Percentiles rank a stretch among this genome's conserved stretches.
phyloP scores from a whole-genome alignment of 2,797 vertebrate species.

The Cetoscarus ocellatus region DNA sequence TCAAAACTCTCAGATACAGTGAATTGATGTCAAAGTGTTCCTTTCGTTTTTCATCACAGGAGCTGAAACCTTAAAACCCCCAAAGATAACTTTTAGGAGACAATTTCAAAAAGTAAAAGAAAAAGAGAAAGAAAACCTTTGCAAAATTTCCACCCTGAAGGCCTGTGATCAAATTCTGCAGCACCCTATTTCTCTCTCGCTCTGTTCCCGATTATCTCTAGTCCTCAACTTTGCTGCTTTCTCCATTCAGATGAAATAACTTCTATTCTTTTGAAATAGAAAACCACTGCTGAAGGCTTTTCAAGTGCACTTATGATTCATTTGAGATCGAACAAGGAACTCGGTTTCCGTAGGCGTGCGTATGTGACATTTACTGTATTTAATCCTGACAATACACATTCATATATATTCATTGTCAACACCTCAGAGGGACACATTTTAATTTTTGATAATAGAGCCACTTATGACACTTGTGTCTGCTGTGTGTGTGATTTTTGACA shows the following conservation, averaged over 20 bases:
- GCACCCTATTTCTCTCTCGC: background rate
- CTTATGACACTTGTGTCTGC: slow-evolving; percentile 15
- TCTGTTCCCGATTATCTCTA: slow-evolving; percentile 20
- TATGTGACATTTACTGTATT: slow-evolving; percentile 29
- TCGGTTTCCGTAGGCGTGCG: slow-evolving; percentile 26
- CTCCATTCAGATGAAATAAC: slow-evolving; percentile 49
- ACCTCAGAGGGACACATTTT: slow-evolving; percentile 23
- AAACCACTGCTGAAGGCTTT: slow-evolving; percentile 53
- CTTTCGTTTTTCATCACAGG: slow-evolving; percentile 13
- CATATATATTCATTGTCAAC: slow-evolving; percentile 22
- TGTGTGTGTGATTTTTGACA: slow-evolving; percentile 9
- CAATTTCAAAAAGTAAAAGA: background rate
- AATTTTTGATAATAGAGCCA: slow-evolving; percentile 18
- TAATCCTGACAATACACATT: slow-evolving; percentile 45
- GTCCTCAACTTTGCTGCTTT: slow-evolving; percentile 31
- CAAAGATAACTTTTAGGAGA: slow-evolving; percentile 9
- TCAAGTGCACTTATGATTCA: slow-evolving; percentile 57
- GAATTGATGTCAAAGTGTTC: background rate
- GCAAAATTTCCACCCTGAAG: background rate
- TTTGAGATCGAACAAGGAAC: slow-evolving; percentile 49
- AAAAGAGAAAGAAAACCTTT: background rate
- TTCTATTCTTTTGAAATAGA: slow-evolving; percentile 59
- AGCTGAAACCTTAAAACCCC: slow-evolving; percentile 4
- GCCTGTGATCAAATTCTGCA: slow-evolving; percentile 31
- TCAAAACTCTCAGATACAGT: slow-evolving; percentile 1